A percentile compares a stretch with the other conserved stretches of the same genome.
phyloP scores from a whole-genome alignment of 30 jellyfish, hydroid and myxozoan genomes.

The Aurelia sp. region DNA sequence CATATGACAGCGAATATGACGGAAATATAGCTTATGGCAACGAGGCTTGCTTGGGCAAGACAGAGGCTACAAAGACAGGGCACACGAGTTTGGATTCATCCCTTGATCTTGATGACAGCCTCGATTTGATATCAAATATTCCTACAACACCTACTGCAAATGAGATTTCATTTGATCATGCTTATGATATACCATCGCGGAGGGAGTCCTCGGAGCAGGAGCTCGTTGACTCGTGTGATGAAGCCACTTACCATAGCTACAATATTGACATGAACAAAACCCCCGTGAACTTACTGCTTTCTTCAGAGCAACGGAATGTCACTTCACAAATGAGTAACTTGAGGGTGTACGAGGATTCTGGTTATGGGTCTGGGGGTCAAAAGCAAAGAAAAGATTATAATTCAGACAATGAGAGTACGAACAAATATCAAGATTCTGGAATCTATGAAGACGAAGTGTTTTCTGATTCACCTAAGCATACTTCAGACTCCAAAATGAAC shows the following conservation, averaged over 20 bases:
- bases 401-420: slow-evolving; percentile 95
- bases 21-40: neutral
- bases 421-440: slow-evolving; percentile 98
- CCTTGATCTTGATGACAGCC: slow-evolving; percentile 89
- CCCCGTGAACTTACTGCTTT: slow-evolving; percentile 41
- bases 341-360: slow-evolving; percentile 87
- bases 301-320: slow-evolving; percentile 42
- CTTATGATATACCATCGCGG: slow-evolving; percentile 28
- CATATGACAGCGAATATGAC: slow-evolving; percentile 27
- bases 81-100: slow-evolving; percentile 63
- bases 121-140: slow-evolving; percentile 73
- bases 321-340: slow-evolving; percentile 52
- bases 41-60: slow-evolving; percentile 32
- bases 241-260: slow-evolving; percentile 50
- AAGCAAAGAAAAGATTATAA: slow-evolving; percentile 64
- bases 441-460: slow-evolving; percentile 96
- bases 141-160: slow-evolving; percentile 58
- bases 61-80: slow-evolving; percentile 23
- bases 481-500: slow-evolving; percentile 35
- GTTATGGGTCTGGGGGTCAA: slow-evolving; percentile 78
- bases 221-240: slow-evolving; percentile 55
- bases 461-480: slow-evolving; percentile 81
- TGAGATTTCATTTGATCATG: slow-evolving; percentile 71
- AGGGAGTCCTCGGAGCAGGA: slow-evolving; percentile 60
- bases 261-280: slow-evolving; percentile 29